Evolutionary conservation across 1,140 invertebrate genomes (phyloP).

Genomic region (Drosophila sp.): DNA sequence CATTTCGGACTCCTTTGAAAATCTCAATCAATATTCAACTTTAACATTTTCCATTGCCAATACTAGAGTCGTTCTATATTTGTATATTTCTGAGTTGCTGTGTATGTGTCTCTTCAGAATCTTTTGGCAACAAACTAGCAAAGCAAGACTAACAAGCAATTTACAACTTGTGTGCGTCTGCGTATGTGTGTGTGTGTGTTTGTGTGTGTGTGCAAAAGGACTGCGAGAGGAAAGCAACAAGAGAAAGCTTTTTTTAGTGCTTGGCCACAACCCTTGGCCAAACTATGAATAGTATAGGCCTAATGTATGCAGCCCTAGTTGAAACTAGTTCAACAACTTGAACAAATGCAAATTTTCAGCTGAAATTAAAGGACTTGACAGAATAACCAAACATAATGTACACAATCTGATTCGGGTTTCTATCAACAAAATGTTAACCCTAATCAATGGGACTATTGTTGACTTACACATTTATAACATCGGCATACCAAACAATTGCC

Average conservation of each 20-base stretch:
- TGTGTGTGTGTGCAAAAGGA: background rate
- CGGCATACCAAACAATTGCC: background rate
- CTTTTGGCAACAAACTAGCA: slow-evolving; percentile 33
- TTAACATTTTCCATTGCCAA: slow-evolving; percentile 3
- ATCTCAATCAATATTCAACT: slow-evolving; percentile 15
- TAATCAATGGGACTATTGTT: slow-evolving; percentile 49
- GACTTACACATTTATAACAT: slow-evolving; percentile 21
- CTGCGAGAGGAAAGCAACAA: slow-evolving; percentile 17
- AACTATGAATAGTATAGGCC: slow-evolving; percentile 34
- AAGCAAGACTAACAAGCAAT: slow-evolving; percentile 48
- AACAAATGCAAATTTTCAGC: slow-evolving; percentile 63
- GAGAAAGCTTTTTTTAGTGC: slow-evolving; percentile 14
- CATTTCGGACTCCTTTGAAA: slow-evolving; percentile 9
- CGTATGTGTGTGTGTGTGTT: slow-evolving; percentile 6
- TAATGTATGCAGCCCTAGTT: slow-evolving; percentile 63
- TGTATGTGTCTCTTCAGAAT: slow-evolving; percentile 26
- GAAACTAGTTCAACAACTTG: slow-evolving; percentile 56
- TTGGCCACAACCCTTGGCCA: slow-evolving; percentile 17
- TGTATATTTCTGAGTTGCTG: background rate
- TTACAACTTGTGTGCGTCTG: slow-evolving; percentile 41
- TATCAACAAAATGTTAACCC: slow-evolving; percentile 38
- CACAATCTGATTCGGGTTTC: slow-evolving; percentile 25
- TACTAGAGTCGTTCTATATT: background rate
- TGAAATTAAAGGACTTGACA: slow-evolving; percentile 24
- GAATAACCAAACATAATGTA: slow-evolving; percentile 3